phyloP scores from a whole-genome alignment of 2,113 vertebrate genomes.

The Motacilla tschutschensis region DNA sequence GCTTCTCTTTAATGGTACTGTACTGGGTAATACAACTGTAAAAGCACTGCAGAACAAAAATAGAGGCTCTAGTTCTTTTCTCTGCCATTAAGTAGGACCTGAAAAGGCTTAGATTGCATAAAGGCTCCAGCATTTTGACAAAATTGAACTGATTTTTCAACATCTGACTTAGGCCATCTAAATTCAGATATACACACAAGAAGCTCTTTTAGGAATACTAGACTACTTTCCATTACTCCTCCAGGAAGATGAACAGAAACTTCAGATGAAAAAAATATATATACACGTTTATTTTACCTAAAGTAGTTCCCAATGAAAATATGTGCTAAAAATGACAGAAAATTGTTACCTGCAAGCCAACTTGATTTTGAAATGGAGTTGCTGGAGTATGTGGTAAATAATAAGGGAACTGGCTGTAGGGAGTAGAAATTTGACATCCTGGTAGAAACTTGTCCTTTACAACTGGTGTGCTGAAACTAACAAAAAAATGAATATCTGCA shows the following conservation, averaged over 20 bases:
- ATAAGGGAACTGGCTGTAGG: slow-evolving; percentile 64
- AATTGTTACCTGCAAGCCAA: slow-evolving; percentile 65
- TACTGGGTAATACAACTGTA: not conserved
- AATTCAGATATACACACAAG: not conserved
- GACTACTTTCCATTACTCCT: not conserved
- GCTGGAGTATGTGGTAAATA: slow-evolving; percentile 61
- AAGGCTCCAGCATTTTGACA: not conserved
- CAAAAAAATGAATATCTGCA: not conserved
- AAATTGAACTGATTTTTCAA: not conserved
- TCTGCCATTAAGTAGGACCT: not conserved
- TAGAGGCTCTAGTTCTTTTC: not conserved
- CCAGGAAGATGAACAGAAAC: not conserved
- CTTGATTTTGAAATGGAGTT: slow-evolving; percentile 63
- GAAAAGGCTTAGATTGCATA: not conserved
- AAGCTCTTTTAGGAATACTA: not conserved
- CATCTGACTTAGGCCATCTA: not conserved
- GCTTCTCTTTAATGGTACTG: not conserved
- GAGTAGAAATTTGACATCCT: slow-evolving; percentile 70
- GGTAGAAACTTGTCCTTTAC: slow-evolving; percentile 71
- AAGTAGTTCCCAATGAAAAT: not conserved
- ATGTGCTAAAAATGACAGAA: not conserved
- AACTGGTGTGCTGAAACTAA: slow-evolving; percentile 86
- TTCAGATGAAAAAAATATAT: not conserved
- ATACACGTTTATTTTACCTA: not conserved
- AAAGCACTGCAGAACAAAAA: not conserved